Base-by-base conservation (phyloP, 2,888 invertebrate genomes). In the Conomelus anceps region DNA sequence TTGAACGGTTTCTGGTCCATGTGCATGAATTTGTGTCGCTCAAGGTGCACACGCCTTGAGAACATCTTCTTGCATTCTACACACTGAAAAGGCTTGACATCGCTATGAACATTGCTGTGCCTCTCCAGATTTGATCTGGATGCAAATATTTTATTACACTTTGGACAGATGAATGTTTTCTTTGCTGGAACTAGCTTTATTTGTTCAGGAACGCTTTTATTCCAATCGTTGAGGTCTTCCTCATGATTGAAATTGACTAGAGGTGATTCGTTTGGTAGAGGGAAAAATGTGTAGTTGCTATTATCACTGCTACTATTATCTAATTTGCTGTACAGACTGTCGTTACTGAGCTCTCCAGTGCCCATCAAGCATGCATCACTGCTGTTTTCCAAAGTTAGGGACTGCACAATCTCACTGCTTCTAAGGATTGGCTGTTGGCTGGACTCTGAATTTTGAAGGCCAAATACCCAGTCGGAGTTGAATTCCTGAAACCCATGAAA, bases 271-370 rank as follows among this genome's bases (percentile, higher is more conserved):
- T 86, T 86, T 86, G 86, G 86, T 29, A 26, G 29, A 22, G 86
- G 29, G 29, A 26, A 86, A 86, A 26, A 86, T 20, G 86, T 86
- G 29, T 86, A 86, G 22, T 29, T 85, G n/a, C 85, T 86, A 26
- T 86, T 86, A 86, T 86, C 86, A 86, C 86, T 86, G 29, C 86
- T 86, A 23, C 86, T 86, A 86, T 86, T 86, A 24, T 86, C 86
- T 29, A 86, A 86, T 23, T 29, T 24, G 24, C 86, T 86, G 23
- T 86, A 24, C 13, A 23, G 24, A 13, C 86, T 86, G 29, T 86
- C 86, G 22, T 86, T 86, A 86, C 86, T 86, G 22, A 86, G 29
- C 22, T 86, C 86, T 63, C n/a, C 63, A n/a, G 63, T 6, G n/a
- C 63, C 63, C 20, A 63, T 63, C 63, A 63, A n/a, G 24, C 86